Base-by-base conservation (phyloP, 1,140 invertebrate species). In the Aphelenchoides avenae region DNA sequence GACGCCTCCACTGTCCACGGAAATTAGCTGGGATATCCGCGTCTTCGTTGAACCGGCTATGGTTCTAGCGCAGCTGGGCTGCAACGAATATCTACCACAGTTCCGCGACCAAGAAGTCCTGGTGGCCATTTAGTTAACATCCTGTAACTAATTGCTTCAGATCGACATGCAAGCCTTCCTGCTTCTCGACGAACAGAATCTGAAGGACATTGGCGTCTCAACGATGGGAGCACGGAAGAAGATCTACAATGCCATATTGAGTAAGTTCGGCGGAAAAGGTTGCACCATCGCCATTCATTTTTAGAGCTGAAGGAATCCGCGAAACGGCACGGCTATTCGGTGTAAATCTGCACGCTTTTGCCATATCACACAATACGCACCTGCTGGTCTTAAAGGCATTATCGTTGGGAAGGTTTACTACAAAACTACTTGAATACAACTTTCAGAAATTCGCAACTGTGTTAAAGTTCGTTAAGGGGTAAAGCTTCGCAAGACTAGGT, bases 101-200 rank as follows among this genome's bases (percentile, higher is more conserved):
- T 69, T 75, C 30, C 48, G 71, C 31, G 72, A 75, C 33, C 71
- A 75, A 46, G 71, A 73, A 52, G 67, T 73, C 34, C 6, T 47
- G 3, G 22, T 2, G 30, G 13, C 15, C 57, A 55, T 2, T 49
- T 51, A 20, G 20, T 15, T 15, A 61, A 30, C 20, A 30, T 42
- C 11, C 60, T n/a, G 24, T 30, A 15, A 33, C 40, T 56, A 2
- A 15, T 31, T 9, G 49, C 55, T 65, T 41, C 44, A 73, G 70
- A 74, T 74, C 49, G 72, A 75, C 57, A 75, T 75, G 73, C 66
- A 71, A 33, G 72, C 72, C 33, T 74, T 75, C 42, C 57, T 75
- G 3, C 49, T 75, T 24, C 51, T 76, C n/a, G 72, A 75, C 39
- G 72, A 75, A 43, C 67, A 64, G 37, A 70, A 66, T 49, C 52